Base-by-base conservation (phyloP, 2,113 vertebrate species). In the Neolamprologus kungweensis region DNA sequence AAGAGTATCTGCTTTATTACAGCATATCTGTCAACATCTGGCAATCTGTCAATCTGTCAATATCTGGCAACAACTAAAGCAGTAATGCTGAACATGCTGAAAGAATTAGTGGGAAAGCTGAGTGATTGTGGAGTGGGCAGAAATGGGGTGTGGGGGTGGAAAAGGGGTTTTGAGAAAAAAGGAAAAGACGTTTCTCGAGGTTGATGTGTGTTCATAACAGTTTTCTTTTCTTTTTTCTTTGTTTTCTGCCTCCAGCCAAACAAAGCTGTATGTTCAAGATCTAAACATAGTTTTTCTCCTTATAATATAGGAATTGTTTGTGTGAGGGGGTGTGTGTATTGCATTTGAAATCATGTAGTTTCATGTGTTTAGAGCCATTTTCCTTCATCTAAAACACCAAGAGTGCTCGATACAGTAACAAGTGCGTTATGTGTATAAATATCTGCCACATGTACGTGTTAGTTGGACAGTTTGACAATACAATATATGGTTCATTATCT, bases 91-190 rank as follows among this genome's bases (percentile, higher is more conserved):
- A 55, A 88, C 85, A 92, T 82, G 82, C 35, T 93, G 83, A 87
- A 90, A 35, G 19, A 53, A 85, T 93, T 91, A 92, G 71, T 21
- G 54, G 58, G 26, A 87, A 78, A n/a, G 26, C 40, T 50, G 26
- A 53, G 45, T 12, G 40, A 47, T 2, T 78, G 45, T 33, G 45
- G 73, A 78, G 16, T 51, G 45, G 73, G 73, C 26, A 51, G 26
- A 78, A 51, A 17, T 50, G 40, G 37, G 9, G 40, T 35, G 58
- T 35, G 71, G 28, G 55, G 78, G 13, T 89, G 60, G 84, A 83
- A 85, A 84, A 53, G 7, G 58, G 60, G 2, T 80, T 78, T 35
- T 33, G 40, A 37, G 37, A 83, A 31, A 85, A 53, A 85, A 26
- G 51, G 2, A 71, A 7, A 5, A 80, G 80, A 81, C 81, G 50